phyloP scores from a whole-genome alignment of 2,888 invertebrate species.

The Chymomyza amoena region DNA sequence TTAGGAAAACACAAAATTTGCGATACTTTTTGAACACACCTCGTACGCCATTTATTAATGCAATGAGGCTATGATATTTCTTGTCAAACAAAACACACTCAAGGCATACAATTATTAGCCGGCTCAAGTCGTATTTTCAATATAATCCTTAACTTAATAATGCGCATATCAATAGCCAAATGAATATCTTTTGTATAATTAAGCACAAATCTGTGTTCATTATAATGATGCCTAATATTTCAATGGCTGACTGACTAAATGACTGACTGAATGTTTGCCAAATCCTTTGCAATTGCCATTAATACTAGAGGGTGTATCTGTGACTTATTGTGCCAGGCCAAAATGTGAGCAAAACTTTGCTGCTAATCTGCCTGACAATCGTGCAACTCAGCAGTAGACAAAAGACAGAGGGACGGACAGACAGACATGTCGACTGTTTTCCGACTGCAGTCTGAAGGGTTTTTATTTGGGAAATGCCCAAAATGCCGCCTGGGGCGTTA shows the following conservation, averaged over 20 bases:
- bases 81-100: neutral
- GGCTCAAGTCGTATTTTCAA: neutral
- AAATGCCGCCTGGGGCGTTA: slow-evolving; percentile 22
- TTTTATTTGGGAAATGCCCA: neutral
- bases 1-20: too few species aligned
- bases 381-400: neutral
- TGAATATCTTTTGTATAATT: neutral
- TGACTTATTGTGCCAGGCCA: neutral
- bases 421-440: neutral
- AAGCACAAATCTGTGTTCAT: neutral
- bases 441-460: neutral
- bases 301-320: neutral
- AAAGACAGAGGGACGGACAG: neutral
- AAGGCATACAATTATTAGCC: neutral
- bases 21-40: too few species aligned
- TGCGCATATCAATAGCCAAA: neutral
- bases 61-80: neutral
- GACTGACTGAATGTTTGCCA: neutral
- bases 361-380: slow-evolving; percentile 1
- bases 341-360: neutral
- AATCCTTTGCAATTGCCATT: neutral
- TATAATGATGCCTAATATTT: neutral
- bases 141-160: neutral
- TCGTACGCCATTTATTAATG: neutral
- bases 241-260: neutral